Base-by-base conservation (phyloP, 2,797 vertebrate species). In the Rhynchotus rufescens region DNA sequence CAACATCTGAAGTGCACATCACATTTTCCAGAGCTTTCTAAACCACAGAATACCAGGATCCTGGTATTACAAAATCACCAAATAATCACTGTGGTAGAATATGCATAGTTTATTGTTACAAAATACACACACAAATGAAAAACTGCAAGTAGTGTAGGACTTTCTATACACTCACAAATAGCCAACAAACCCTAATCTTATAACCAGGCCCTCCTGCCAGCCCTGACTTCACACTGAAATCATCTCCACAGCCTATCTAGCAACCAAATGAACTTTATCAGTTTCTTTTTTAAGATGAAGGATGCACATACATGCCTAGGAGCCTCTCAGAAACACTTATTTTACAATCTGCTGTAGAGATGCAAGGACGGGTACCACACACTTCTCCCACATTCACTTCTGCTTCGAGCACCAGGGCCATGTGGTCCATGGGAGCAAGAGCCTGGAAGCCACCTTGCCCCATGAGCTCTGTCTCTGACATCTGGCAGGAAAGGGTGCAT, bases 51-150 rank as follows among this genome's bases (percentile, higher is more conserved):
- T 51, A 68, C 8, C 17, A 75, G 26, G 26, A 60, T 14, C 10
- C 10, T 7, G 21, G 12, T 77, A 68, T 56, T 78, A 14, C n/a
- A 60, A 66, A 69, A 25, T 4, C 12, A 44, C 22, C 28, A 85
- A 90, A 69, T 60, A 76, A 92, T 76, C 62, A 45, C 38, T 57
- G 32, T 38, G n/a, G 38, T 69, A 16, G 14, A 57, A 78, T 59
- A 28, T 23, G 78, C 83, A 75, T 85, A 40, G 16, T 74, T 92
- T 92, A 67, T 81, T 92, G 36, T 80, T 64, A 80, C 69, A 71
- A 15, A 13, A 20, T 62, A 65, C 22, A 36, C 83, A 72, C 85
- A 56, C 59, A 89, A 91, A 76, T 44, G 32, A 81, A 25, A 54
- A 16, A 20, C 17, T 5, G 23, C 42, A 67, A 69, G 32, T 82